Percentiles rank a stretch among this genome's conserved stretches.
Evolutionary conservation across 2,113 vertebrate genomes (phyloP).

Genomic region (Vimba vimba): DNA sequence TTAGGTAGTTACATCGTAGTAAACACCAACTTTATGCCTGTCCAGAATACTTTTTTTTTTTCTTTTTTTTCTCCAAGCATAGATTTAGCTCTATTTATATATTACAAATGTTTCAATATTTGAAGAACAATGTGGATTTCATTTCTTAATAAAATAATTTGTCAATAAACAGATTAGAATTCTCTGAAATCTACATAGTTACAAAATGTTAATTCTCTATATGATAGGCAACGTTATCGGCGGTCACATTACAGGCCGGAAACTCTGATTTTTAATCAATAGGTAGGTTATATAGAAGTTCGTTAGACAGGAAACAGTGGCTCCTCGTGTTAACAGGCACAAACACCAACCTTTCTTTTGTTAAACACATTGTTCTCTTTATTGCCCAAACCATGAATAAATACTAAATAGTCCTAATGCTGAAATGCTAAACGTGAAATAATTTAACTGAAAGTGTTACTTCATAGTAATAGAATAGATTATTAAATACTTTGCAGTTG

Average conservation of each 20-base stretch:
- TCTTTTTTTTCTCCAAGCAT: constrained; percentile 37
- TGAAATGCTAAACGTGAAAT: constrained; percentile 72
- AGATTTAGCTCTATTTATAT: constrained; percentile 77
- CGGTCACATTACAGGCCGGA: constrained; percentile 70
- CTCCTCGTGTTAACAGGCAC: constrained; percentile 78
- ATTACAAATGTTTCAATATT: constrained; percentile 73
- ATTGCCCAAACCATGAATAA: constrained; percentile 74
- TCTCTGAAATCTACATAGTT: constrained; percentile 71
- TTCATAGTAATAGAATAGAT: constrained; percentile 69
- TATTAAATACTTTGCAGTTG: constrained; percentile 75
- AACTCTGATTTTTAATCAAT: constrained; percentile 72
- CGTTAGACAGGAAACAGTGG: constrained; percentile 49
- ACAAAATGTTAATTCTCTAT: constrained; percentile 77
- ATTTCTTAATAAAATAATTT: constrained; percentile 82
- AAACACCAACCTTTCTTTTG: constrained; percentile 69
- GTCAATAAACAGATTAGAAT: constrained; percentile 79
- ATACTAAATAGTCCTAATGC: constrained; percentile 79
- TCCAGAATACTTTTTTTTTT: constrained; percentile 22
- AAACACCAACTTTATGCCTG: constrained; percentile 29
- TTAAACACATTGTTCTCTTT: constrained; percentile 71
- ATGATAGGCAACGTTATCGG: constrained; percentile 66
- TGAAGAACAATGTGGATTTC: constrained; percentile 73
- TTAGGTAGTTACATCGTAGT: constrained; percentile 24
- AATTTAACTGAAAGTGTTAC: constrained; percentile 67
- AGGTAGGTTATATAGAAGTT: constrained; percentile 71